Percentiles rank a stretch among this genome's conserved stretches.
These are phyloP conservation scores for Erebia epiphron DNA, from an alignment of 2,888 invertebrate species.

Conservation along the genomic window DNA sequence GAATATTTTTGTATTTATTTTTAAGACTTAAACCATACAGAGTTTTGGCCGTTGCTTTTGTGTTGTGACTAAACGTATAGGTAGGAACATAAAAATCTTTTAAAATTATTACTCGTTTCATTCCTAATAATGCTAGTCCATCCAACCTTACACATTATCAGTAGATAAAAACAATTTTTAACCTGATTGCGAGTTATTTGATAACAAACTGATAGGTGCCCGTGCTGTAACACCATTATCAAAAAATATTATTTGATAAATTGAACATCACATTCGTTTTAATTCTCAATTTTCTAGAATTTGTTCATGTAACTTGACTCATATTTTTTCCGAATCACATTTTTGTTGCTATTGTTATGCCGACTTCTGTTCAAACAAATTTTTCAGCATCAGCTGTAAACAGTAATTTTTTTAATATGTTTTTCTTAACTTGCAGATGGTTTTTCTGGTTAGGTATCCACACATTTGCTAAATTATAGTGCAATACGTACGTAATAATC, in stretches of 20 bases:
- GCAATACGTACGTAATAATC: too few species aligned
- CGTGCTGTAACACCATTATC: conserved; percentile 14
- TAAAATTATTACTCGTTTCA: conserved; percentile 1
- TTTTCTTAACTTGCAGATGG: too few species aligned
- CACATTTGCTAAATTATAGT: too few species aligned
- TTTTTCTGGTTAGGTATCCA: too few species aligned
- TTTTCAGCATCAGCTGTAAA: too few species aligned
- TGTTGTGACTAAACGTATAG: conserved; percentile 46
- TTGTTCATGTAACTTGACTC: background rate
- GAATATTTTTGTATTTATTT: conserved; percentile 7
- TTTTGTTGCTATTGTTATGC: background rate
- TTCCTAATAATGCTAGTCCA: conserved; percentile 2
- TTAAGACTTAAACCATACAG: conserved; percentile 59
- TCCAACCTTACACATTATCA: conserved; percentile 10
- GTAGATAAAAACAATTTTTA: conserved; percentile 28
- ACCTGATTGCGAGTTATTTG: conserved; percentile 18
- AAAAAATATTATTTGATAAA: conserved; percentile 17
- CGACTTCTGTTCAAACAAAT: too few species aligned
- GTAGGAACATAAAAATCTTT: conserved; percentile 6
- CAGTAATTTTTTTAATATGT: too few species aligned
- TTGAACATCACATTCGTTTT: conserved; percentile 22
- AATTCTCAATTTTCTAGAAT: background rate
- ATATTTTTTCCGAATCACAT: background rate
- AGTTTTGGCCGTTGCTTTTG: conserved; percentile 77
- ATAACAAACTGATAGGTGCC: conserved; percentile 9